phyloP scores from a whole-genome alignment of 1,140 invertebrate species.

The Meloidogyne hapla region DNA sequence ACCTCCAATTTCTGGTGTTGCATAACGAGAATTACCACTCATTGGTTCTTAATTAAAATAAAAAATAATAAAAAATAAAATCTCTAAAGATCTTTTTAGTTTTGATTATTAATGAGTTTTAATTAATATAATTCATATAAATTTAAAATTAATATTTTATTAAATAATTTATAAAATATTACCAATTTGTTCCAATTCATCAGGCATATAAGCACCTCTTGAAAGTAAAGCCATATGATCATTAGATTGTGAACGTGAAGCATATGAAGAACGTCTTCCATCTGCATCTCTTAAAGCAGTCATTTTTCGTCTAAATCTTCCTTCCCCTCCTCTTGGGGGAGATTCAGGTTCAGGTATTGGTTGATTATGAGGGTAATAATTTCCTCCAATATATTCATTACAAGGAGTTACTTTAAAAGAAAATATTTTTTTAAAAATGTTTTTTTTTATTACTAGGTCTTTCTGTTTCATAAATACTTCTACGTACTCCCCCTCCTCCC shows the following conservation, averaged over 20 bases:
- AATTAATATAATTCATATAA: no score
- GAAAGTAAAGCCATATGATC: conserved; percentile 45
- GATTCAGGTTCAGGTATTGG: conserved; percentile 22
- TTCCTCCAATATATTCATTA: neutral
- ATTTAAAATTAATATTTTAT: neutral
- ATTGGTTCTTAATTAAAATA: neutral
- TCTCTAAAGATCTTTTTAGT: no score
- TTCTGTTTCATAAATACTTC: neutral
- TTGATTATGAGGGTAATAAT: conserved; percentile 5
- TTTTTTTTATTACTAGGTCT: conserved; percentile 2
- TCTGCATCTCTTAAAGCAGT: conserved; percentile 50
- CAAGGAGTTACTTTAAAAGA: conserved; percentile 2
- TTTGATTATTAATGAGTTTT: no score
- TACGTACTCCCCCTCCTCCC: neutral
- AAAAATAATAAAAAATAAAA: no score
- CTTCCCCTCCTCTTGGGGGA: conserved; percentile 15
- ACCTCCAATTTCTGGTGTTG: conserved; percentile 8
- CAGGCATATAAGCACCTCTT: conserved; percentile 10
- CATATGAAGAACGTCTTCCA: conserved; percentile 37
- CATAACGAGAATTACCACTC: conserved; percentile 15
- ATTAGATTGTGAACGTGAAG: conserved; percentile 54
- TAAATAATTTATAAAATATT: conserved; percentile 10
- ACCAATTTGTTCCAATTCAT: conserved; percentile 8
- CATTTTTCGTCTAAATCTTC: conserved; percentile 37
- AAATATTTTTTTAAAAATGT: neutral